A percentile compares a stretch with the other conserved stretches of the same genome.
phyloP scores from a whole-genome alignment of 2,113 vertebrate species.

The Camelus dromedarius region DNA sequence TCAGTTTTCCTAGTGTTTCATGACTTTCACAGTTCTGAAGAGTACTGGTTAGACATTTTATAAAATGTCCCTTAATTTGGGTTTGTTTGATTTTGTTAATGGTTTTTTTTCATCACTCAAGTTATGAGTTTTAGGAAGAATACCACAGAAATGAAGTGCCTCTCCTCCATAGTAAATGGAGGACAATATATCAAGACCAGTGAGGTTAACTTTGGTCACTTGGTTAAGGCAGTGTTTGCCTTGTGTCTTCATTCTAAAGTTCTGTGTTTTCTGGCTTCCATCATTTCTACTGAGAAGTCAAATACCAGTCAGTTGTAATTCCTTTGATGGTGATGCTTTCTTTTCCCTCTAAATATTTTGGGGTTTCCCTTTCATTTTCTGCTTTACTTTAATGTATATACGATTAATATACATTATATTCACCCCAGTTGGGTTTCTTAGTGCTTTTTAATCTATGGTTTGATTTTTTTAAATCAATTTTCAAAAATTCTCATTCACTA shows the following conservation, averaged over 20 bases:
- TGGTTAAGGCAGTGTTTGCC: neutral
- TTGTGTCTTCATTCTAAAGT: neutral
- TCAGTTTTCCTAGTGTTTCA: neutral
- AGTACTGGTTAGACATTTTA: neutral
- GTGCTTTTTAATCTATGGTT: neutral
- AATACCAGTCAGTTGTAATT: neutral
- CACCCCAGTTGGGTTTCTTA: neutral
- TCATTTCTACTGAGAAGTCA: neutral
- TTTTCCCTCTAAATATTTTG: neutral
- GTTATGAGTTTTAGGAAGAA: neutral
- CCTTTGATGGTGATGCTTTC: neutral
- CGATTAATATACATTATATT: neutral
- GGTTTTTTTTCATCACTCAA: neutral
- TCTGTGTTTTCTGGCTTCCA: neutral
- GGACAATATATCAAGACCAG: neutral
- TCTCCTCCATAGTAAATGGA: neutral
- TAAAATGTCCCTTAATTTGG: neutral
- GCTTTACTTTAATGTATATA: neutral
- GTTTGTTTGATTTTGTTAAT: neutral
- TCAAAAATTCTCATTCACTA: neutral
- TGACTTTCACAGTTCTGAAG: neutral
- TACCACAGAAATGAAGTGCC: neutral
- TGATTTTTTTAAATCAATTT: neutral
- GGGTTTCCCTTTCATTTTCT: neutral
- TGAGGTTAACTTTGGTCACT: neutral